Conservation (phyloP, 1,140 invertebrate genomes). For the Lucilia cuprina region DNA sequence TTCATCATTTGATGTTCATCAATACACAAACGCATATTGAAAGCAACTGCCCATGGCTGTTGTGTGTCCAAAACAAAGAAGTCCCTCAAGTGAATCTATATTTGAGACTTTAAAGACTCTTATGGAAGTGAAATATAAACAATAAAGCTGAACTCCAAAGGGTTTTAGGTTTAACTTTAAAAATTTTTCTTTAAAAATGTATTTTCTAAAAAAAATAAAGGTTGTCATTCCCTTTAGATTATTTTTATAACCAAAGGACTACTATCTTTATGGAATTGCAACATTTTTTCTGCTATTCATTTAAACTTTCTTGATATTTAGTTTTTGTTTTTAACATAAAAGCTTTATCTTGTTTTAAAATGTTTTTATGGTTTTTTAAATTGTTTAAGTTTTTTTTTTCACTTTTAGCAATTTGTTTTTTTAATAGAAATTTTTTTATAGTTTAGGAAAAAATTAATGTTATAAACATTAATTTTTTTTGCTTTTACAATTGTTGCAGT, state of each 20-base stretch:
- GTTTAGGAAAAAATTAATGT: too few relatives aligned
- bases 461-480: too few relatives aligned
- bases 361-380: background rate
- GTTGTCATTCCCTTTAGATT: background rate
- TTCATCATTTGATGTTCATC: too few relatives aligned
- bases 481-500: too few relatives aligned
- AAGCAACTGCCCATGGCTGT: background rate
- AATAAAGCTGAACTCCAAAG: background rate
- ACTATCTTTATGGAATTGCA: background rate
- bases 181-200: too few relatives aligned
- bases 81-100: background rate
- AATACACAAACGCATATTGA: too few relatives aligned
- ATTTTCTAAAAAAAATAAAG: too few relatives aligned
- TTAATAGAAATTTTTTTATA: too few relatives aligned
- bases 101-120: background rate
- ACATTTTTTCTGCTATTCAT: background rate
- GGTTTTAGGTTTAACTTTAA: background rate
- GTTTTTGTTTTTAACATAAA: background rate
- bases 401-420: background rate
- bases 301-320: background rate
- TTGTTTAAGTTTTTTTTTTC: background rate
- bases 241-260: background rate
- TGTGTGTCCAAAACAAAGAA: background rate
- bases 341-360: conserved; percentile 9
- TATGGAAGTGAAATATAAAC: background rate